Evolutionary conservation across 2,113 vertebrate species (phyloP).

Genomic region (Corythaixoides concolor): DNA sequence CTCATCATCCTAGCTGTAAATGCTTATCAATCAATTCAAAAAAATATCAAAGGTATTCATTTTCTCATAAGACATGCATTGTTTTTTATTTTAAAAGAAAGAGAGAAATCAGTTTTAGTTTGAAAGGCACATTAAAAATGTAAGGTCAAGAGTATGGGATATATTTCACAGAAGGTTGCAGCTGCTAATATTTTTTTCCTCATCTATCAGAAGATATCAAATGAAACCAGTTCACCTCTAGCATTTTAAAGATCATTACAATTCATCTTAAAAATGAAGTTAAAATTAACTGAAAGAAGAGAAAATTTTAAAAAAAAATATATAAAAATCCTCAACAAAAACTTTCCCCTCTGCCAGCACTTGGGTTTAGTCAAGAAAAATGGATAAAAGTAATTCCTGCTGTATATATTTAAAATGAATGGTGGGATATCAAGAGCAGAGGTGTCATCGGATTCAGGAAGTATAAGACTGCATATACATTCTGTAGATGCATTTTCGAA

Average conservation of each 20-base stretch:
- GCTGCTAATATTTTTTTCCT: slow-evolving; percentile 45
- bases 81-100: slow-evolving; percentile 67
- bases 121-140: slow-evolving; percentile 73
- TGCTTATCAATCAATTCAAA: not conserved
- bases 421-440: not conserved
- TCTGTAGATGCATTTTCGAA: not conserved
- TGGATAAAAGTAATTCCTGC: slow-evolving; percentile 2
- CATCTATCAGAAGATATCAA: slow-evolving; percentile 73
- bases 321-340: not conserved
- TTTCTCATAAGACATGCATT: slow-evolving; percentile 63
- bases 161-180: slow-evolving; percentile 70
- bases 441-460: not conserved
- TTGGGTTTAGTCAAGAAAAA: slow-evolving; percentile 39
- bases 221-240: slow-evolving; percentile 64
- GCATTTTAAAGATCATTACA: slow-evolving; percentile 67
- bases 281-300: slow-evolving; percentile 74
- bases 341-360: not conserved
- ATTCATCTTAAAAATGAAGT: slow-evolving; percentile 76
- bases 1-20: not conserved
- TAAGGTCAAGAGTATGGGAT: slow-evolving; percentile 57
- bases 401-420: not conserved
- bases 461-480: not conserved
- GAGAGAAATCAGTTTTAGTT: slow-evolving; percentile 66
- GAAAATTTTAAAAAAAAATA: not conserved
- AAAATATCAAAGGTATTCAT: not conserved